Evolutionary conservation across 1,140 invertebrate species (phyloP).

Genomic region (Scaptomyza hsui): DNA sequence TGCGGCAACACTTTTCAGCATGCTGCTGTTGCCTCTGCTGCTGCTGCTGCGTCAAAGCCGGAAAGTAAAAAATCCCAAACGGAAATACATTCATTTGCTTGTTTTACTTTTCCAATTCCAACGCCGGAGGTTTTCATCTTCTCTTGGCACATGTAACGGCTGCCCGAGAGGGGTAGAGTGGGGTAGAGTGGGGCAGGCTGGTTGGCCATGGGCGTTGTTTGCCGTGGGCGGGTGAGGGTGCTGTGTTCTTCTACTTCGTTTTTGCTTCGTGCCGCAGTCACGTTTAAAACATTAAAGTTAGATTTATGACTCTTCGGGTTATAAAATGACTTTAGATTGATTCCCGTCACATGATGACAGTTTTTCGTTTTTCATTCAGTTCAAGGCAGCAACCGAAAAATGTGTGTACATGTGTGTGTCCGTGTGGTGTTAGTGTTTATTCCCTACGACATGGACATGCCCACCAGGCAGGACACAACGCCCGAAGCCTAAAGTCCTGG

Average conservation of each 20-base stretch:
- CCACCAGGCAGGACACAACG: conserved; percentile 22
- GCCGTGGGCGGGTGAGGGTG: conserved; percentile 26
- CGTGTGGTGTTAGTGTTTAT: neutral
- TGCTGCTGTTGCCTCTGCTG: neutral
- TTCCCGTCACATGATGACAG: conserved; percentile 84
- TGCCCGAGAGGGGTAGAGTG: no score
- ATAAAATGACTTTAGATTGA: conserved; percentile 84
- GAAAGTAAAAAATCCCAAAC: conserved; percentile 82
- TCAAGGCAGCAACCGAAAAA: conserved; percentile 17
- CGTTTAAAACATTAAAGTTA: conserved; percentile 84
- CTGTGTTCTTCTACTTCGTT: neutral
- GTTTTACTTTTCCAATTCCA: conserved; percentile 82
- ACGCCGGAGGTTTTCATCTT: conserved; percentile 56
- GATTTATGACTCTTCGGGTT: conserved; percentile 84
- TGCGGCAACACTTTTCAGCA: conserved; percentile 60
- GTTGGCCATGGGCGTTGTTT: conserved; percentile 37
- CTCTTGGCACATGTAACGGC: conserved; percentile 31
- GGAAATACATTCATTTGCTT: conserved; percentile 82
- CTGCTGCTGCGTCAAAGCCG: conserved; percentile 48
- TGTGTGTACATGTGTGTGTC: conserved; percentile 4
- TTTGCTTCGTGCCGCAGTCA: conserved; percentile 74
- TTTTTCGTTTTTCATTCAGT: conserved; percentile 82
- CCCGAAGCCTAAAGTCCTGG: conserved; percentile 25
- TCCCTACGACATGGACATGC: conserved; percentile 31
- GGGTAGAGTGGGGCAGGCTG: conserved; percentile 7